phyloP scores from a whole-genome alignment of 2,888 invertebrate genomes.

The Eupeodes latifasciatus region DNA sequence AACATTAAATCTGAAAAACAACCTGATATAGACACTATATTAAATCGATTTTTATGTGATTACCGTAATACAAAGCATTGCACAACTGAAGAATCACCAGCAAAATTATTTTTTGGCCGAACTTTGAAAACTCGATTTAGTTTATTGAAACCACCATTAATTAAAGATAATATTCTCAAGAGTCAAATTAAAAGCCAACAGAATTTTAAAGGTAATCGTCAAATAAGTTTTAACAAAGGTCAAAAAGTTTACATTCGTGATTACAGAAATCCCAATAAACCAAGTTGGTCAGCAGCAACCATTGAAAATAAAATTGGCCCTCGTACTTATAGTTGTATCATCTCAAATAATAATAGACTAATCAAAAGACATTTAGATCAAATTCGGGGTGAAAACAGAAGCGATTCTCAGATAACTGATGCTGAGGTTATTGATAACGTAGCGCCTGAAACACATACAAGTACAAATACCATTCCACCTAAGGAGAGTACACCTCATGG shows the following conservation, averaged over 20 bases:
- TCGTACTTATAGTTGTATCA: slow-evolving; percentile 32
- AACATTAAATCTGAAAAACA: slow-evolving; percentile 7
- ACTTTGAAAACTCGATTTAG: slow-evolving; percentile 34
- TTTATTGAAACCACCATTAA: slow-evolving; percentile 26
- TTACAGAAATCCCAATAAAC: slow-evolving; percentile 22
- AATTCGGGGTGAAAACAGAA: slow-evolving; percentile 16
- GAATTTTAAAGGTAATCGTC: slow-evolving; percentile 20
- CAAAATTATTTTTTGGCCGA: slow-evolving; percentile 40
- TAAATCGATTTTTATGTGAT: slow-evolving; percentile 33
- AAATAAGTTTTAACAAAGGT: slow-evolving; percentile 22
- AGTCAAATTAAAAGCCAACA: slow-evolving; percentile 24
- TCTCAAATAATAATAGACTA: slow-evolving; percentile 17
- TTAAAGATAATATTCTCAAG: slow-evolving; percentile 11
- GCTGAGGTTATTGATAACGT: not conserved
- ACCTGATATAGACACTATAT: slow-evolving; percentile 15
- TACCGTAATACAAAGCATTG: slow-evolving; percentile 31
- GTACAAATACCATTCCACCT: not conserved
- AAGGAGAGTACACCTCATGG: not conserved
- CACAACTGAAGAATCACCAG: slow-evolving; percentile 30
- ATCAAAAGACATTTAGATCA: slow-evolving; percentile 28
- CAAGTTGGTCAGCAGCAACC: slow-evolving; percentile 22
- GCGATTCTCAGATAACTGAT: not conserved
- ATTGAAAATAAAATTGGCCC: slow-evolving; percentile 17
- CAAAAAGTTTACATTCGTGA: slow-evolving; percentile 24
- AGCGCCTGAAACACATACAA: not conserved